Conservation (phyloP, 2,113 vertebrate genomes). For the Myotis davidii region DNA sequence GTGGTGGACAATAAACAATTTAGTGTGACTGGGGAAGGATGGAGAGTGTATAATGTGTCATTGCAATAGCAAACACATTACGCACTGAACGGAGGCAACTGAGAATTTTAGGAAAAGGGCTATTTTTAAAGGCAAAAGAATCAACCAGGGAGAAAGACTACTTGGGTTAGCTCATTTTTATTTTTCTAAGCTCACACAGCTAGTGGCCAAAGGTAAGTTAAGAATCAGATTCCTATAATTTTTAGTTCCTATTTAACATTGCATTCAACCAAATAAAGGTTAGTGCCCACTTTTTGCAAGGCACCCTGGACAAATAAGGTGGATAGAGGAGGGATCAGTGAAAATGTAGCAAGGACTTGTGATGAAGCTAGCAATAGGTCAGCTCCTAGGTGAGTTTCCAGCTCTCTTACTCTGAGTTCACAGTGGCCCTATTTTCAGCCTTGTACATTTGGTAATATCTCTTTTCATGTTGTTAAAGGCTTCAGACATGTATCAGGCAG, state of each 20-base stretch:
- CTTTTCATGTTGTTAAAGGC: neutral
- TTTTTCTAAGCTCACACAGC: neutral
- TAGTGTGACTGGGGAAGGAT: neutral
- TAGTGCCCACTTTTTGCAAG: neutral
- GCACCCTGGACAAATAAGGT: neutral
- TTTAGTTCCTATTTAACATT: neutral
- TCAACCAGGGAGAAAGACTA: neutral
- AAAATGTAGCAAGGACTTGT: neutral
- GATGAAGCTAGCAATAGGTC: neutral
- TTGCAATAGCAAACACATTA: neutral
- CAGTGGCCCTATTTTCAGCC: neutral
- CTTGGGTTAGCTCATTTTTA: neutral
- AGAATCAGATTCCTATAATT: neutral
- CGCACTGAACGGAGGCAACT: neutral
- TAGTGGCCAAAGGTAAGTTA: neutral
- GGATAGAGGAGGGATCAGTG: neutral
- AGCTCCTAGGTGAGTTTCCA: neutral
- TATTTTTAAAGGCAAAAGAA: neutral
- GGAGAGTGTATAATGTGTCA: neutral
- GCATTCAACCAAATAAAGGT: neutral
- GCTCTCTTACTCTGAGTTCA: neutral
- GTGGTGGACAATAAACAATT: neutral
- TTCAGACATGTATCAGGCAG: neutral
- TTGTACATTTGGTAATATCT: neutral
- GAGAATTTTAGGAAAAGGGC: neutral